Conservation (phyloP, 2,113 vertebrate species). For the Equus przewalskii region DNA sequence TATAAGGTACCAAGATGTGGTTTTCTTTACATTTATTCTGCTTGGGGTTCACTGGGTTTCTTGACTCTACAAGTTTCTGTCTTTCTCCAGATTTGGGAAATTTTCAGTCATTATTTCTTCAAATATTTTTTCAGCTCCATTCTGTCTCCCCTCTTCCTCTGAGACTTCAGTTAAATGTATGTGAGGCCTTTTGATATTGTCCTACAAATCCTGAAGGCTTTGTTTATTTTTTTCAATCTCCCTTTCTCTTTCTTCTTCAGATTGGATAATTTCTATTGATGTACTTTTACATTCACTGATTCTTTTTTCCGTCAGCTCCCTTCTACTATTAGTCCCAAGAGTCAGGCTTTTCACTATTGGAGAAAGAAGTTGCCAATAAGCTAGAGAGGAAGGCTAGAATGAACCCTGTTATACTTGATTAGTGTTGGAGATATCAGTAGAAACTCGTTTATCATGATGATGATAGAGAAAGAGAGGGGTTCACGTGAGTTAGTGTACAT, state of each 20-base stretch:
- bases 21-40: background rate
- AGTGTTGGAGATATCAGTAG: background rate
- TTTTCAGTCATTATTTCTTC: slow-evolving; percentile 6
- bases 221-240: background rate
- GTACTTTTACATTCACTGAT: background rate
- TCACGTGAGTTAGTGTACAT: background rate
- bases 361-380: slow-evolving; percentile 10
- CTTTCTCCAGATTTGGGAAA: background rate
- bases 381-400: background rate
- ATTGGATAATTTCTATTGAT: background rate
- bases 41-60: background rate
- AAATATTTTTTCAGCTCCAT: background rate
- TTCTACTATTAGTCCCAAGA: background rate
- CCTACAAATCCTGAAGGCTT: background rate
- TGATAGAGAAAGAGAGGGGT: background rate
- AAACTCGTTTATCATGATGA: background rate
- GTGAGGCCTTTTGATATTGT: background rate
- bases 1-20: background rate
- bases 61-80: background rate
- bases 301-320: background rate
- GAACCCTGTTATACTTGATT: background rate
- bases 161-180: background rate
- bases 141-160: background rate
- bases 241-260: background rate
- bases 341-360: background rate